Base-by-base conservation (phyloP, 92 coral and sea anemone genomes). In the Umimayanthus kanabou region DNA sequence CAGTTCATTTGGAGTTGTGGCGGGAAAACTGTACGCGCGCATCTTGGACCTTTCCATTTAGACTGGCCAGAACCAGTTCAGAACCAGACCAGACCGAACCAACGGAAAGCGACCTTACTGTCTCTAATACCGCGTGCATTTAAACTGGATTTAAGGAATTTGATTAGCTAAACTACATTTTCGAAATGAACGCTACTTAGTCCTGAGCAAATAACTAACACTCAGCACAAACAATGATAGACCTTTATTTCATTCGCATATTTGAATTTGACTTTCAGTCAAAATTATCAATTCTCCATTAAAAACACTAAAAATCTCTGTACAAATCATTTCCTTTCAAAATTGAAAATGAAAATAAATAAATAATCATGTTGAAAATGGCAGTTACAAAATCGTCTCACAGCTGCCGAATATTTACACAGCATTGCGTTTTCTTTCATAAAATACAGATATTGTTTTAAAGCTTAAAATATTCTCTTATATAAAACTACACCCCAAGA, bases 211-310 rank as follows among this genome's bases (percentile, higher is more conserved):
- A 20, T 23, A 20, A 61, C 0, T 26, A 61, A 61, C 69, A 23
- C 69, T 53, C 20, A 22, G 20, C 9, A 61, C 22, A 61, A 20
- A 20, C 53, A 75, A 75, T 14, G 30, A 75, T 75, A 75, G 25
- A 75, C 79, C 79, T 75, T 75, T 75, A 75, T 75, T 75, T 75
- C 26, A 22, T 37, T 39, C 14, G 37, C 49, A 39, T 75, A 39
- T 75, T 75, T 33, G 79, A 75, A 75, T 39, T 33, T 53, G 79
- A 75, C 79, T 75, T 75, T 40, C 47, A 75, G 79, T 40, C 79
- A 37, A 14, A 75, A 40, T 26, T 75, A 61, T 20, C 26, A 25
- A 6, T 75, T 75, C 50, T 75, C 5, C 23, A 75, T 75, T 37
- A 61, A 61, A 57, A 61, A 61, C 7, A 61, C 26, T 37, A 75